Evolutionary conservation across 2,888 invertebrate genomes (phyloP).

Genomic region (Lottia gigantea): DNA sequence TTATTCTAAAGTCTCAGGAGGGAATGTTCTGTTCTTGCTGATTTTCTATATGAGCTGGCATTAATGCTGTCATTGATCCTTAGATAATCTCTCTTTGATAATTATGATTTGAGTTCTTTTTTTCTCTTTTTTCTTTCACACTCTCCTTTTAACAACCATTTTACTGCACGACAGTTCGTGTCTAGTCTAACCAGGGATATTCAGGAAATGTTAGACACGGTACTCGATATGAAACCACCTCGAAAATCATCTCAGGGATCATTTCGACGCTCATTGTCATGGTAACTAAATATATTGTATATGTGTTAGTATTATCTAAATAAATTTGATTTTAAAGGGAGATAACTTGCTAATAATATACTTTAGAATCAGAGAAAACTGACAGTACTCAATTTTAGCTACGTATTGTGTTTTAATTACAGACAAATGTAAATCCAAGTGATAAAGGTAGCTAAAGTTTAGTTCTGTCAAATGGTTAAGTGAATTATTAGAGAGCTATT

Average conservation of each 20-base stretch:
- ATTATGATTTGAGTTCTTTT: background rate
- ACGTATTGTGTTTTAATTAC: too few species aligned
- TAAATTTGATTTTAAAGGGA: too few species aligned
- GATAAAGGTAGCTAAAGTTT: too few species aligned
- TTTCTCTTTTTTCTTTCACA: background rate
- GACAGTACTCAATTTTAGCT: too few species aligned
- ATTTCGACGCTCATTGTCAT: conserved; percentile 36
- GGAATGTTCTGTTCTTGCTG: background rate
- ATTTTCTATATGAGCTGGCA: background rate
- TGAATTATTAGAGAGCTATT: too few species aligned
- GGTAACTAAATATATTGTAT: conserved; percentile 26
- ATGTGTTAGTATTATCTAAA: too few species aligned
- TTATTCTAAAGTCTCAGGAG: background rate
- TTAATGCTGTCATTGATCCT: background rate
- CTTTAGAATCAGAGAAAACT: too few species aligned
- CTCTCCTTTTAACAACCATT: background rate
- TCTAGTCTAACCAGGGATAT: conserved; percentile 88
- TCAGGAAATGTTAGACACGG: conserved; percentile 90
- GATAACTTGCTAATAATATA: too few species aligned
- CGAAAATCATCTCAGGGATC: conserved; percentile 36
- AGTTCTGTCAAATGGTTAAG: too few species aligned
- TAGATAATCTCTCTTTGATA: too few species aligned
- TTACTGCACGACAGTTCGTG: conserved; percentile 76
- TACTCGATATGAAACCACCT: conserved; percentile 91
- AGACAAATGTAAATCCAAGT: too few species aligned